These are phyloP conservation scores for Tetraodon nigroviridis DNA, from an alignment of 2,113 vertebrate species.

Conservation along the genomic window DNA sequence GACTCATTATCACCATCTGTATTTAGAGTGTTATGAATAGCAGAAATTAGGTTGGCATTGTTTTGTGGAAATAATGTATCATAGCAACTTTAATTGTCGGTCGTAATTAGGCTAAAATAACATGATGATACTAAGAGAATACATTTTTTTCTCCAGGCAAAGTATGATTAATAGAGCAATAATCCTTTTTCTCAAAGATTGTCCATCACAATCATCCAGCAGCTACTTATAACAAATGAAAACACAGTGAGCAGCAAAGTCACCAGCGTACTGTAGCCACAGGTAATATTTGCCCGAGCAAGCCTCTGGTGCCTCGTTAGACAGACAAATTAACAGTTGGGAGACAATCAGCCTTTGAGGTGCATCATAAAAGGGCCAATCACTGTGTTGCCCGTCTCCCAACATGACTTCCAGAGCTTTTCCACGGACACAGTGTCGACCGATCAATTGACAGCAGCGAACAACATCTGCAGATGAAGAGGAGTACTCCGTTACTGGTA, in stretches of 20 bases:
- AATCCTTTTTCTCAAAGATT: slow-evolving; percentile 23
- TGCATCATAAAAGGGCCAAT: slow-evolving; percentile 49
- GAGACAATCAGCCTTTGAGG: slow-evolving; percentile 55
- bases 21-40: too few species aligned
- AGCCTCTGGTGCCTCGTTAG: slow-evolving; percentile 56
- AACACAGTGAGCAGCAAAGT: slow-evolving; percentile 19
- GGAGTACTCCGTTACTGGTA: slow-evolving; percentile 15
- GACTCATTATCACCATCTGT: too few species aligned
- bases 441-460: slow-evolving; percentile 50
- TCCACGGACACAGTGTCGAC: slow-evolving; percentile 2
- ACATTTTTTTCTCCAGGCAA: too few species aligned
- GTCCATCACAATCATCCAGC: slow-evolving; percentile 33
- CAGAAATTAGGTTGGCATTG: too few species aligned
- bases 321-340: slow-evolving; percentile 57
- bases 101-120: too few species aligned
- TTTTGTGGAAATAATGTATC: too few species aligned
- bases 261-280: slow-evolving; percentile 25
- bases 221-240: slow-evolving; percentile 16
- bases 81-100: too few species aligned
- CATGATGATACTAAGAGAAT: too few species aligned
- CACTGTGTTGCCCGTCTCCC: slow-evolving; percentile 46
- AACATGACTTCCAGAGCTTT: slow-evolving; percentile 37
- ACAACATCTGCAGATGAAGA: slow-evolving; percentile 49
- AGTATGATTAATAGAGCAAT: slow-evolving; percentile 21
- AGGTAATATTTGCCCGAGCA: slow-evolving; percentile 20